These are phyloP conservation scores for Callosobruchus maculatus DNA, from an alignment of 2,888 invertebrate species.

Conservation along the genomic window DNA sequence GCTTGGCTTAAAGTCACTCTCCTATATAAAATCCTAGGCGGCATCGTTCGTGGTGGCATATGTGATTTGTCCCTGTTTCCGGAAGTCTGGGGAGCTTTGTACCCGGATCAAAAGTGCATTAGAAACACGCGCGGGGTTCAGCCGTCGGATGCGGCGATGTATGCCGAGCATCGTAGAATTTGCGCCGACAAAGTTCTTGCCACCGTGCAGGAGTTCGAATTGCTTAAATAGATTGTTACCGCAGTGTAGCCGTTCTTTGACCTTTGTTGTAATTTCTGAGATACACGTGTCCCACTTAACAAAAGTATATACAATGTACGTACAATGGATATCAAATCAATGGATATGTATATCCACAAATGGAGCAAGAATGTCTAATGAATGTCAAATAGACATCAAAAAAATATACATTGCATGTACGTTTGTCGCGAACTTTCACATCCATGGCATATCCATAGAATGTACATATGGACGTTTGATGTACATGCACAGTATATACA, in stretches of 20 bases:
- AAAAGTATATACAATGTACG: background rate
- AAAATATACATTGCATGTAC: no score
- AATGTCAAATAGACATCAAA: no score
- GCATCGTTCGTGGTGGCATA: background rate
- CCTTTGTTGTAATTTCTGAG: background rate
- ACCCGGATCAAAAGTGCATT: background rate
- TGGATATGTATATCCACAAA: no score
- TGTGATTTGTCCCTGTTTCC: background rate
- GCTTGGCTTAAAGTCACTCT: background rate
- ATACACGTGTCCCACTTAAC: background rate
- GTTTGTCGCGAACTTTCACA: no score
- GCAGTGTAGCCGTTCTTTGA: background rate
- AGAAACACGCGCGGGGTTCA: background rate
- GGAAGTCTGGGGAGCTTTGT: background rate
- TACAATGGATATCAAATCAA: no score
- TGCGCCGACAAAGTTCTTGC: background rate
- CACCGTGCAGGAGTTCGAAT: background rate
- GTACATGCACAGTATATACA: no score
- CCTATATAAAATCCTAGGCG: background rate
- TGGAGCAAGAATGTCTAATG: no score
- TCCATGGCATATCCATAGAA: no score
- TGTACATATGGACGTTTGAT: no score
- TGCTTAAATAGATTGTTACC: background rate
- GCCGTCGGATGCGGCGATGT: background rate
- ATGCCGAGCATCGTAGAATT: background rate